Evolutionary conservation across 2,113 vertebrate genomes (phyloP).

Genomic region (Thryonomys swinderianus): DNA sequence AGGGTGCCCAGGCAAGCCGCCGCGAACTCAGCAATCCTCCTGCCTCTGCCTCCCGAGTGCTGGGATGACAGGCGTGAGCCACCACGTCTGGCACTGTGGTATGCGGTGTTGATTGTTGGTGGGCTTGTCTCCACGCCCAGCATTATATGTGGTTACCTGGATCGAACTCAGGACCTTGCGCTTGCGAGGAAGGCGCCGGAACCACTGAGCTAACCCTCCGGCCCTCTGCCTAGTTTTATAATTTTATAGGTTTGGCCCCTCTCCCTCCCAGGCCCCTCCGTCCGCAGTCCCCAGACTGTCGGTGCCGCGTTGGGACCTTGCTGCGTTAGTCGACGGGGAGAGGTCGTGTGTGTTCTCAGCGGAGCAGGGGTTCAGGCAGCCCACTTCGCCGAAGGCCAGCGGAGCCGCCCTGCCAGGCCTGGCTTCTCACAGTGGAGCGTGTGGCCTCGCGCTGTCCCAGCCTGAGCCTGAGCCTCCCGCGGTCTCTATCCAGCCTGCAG

Average conservation of each 20-base stretch:
- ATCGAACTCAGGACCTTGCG: no score
- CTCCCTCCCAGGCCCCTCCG: neutral
- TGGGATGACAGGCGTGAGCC: no score
- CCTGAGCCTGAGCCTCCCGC: neutral
- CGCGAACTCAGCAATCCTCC: no score
- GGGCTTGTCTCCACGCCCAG: no score
- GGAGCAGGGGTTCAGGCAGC: neutral
- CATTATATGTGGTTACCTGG: no score
- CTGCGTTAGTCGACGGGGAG: neutral
- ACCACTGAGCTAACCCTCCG: no score
- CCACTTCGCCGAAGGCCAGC: fast-evolving
- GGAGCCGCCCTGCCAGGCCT: neutral
- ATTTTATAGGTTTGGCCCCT: no score
- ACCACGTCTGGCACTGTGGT: no score
- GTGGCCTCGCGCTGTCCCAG: neutral
- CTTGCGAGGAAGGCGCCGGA: no score
- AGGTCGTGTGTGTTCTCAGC: neutral
- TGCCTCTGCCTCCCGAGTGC: no score
- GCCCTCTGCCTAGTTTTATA: neutral
- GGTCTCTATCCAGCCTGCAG: neutral
- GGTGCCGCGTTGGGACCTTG: neutral
- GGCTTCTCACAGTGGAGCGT: neutral
- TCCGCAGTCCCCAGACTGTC: neutral
- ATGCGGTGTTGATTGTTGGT: no score
- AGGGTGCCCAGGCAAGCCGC: no score